Percentiles rank a stretch among this genome's conserved stretches.
phyloP scores from a whole-genome alignment of 2,797 vertebrate genomes.

The Leptatherina wallacei region DNA sequence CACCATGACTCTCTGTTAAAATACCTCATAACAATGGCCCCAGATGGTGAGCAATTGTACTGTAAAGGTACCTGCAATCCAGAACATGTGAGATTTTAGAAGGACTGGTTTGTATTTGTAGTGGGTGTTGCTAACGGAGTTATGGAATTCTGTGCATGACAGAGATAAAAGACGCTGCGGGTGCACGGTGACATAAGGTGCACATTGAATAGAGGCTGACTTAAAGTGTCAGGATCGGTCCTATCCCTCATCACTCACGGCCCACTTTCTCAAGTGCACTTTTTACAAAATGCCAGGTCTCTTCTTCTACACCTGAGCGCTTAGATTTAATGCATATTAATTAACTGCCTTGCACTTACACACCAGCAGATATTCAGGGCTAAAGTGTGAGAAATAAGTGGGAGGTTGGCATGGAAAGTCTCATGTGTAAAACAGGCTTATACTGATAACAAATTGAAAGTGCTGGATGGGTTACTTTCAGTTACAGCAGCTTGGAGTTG shows the following conservation, averaged over 20 bases:
- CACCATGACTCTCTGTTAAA: slow-evolving; percentile 34
- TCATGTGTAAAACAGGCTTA: slow-evolving; percentile 49
- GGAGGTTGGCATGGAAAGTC: slow-evolving; percentile 19
- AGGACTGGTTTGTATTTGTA: slow-evolving; percentile 35
- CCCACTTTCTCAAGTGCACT: slow-evolving; percentile 49
- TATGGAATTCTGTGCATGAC: slow-evolving; percentile 51
- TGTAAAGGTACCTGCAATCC: slow-evolving; percentile 9
- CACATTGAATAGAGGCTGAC: slow-evolving; percentile 69
- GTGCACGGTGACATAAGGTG: slow-evolving; percentile 53
- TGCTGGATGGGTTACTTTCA: slow-evolving; percentile 9
- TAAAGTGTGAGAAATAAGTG: slow-evolving; percentile 34
- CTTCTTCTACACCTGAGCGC: slow-evolving; percentile 60
- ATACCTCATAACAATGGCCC: slow-evolving; percentile 19
- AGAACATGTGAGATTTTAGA: slow-evolving; percentile 14
- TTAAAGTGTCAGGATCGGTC: slow-evolving; percentile 66
- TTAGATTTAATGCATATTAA: slow-evolving; percentile 69
- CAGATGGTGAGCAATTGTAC: slow-evolving; percentile 25
- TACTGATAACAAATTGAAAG: slow-evolving; percentile 17
- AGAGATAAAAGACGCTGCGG: slow-evolving; percentile 58
- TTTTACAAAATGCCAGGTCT: slow-evolving; percentile 45
- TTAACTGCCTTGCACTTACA: slow-evolving; percentile 45
- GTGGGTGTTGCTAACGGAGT: slow-evolving; percentile 39
- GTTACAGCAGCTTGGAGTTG: slow-evolving; percentile 1
- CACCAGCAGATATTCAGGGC: slow-evolving; percentile 11
- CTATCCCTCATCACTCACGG: slow-evolving; percentile 73